Evolutionary conservation across 2,888 invertebrate species (phyloP).

Genomic region (Endomychus coccineus): DNA sequence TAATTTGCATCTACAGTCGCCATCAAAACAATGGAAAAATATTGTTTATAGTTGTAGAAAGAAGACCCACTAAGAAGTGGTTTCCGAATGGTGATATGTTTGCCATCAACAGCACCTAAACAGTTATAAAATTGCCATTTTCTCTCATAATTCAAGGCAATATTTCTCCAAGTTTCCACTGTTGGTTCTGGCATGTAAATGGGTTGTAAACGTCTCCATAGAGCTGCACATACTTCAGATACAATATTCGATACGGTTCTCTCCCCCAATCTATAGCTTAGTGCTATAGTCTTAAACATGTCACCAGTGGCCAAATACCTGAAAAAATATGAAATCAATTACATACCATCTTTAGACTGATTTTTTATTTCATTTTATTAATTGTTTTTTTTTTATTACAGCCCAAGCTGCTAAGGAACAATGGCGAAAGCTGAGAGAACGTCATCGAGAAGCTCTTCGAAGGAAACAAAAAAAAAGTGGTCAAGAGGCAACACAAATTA

Average conservation of each 20-base stretch:
- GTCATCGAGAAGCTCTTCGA: too few relatives aligned
- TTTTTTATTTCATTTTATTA: too few relatives aligned
- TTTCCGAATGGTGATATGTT: conserved; percentile 28
- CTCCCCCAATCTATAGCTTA: conserved; percentile 17
- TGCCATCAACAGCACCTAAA: conserved; percentile 28
- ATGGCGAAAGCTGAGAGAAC: too few relatives aligned
- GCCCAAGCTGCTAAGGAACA: too few relatives aligned
- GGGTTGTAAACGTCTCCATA: conserved; percentile 25
- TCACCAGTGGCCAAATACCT: conserved; percentile 13
- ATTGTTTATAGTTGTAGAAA: conserved; percentile 30
- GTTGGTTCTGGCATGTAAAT: conserved; percentile 22
- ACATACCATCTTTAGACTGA: too few relatives aligned
- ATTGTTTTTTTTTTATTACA: too few relatives aligned
- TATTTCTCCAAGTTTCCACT: conserved; percentile 23
- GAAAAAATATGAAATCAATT: conserved; percentile 1
- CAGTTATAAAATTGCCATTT: conserved; percentile 30
- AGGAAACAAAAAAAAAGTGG: too few relatives aligned
- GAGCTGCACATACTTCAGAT: conserved; percentile 27
- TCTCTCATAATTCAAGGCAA: conserved; percentile 25
- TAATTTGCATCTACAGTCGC: conserved; percentile 27
- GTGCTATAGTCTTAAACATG: conserved; percentile 16
- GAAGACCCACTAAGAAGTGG: conserved; percentile 27
- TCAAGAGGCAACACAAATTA: too few relatives aligned
- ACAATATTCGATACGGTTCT: conserved; percentile 36
- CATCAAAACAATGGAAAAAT: conserved; percentile 29